Evolutionary conservation across 2,888 invertebrate species (phyloP), one percentile per base, ranked within the genome.

Genomic region (Odontocolon sp.): DNA sequence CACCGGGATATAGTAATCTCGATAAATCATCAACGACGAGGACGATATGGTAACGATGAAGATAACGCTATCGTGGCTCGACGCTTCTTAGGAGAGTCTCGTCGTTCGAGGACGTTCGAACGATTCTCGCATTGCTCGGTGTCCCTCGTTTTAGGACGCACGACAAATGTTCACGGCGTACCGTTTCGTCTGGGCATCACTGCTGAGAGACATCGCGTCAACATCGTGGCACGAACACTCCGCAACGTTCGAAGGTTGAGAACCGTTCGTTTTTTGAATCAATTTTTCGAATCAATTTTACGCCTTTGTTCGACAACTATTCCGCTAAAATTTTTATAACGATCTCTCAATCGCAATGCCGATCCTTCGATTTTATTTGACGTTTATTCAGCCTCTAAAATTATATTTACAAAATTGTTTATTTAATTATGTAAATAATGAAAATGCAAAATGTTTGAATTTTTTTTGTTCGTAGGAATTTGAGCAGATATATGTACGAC

Each of bases 171-270:
- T 71, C 77, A 67, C 56, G 61, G 47, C 71, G 21, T 45, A 47
- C 72, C 78, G 69, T 73, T 79, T 80, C 47, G 78, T 75, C 84
- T 85, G 84, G 85, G 82, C 83, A 83, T 84, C 85, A 84, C 85
- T 85, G 85, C 81, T 80, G 66, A 80, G n/a, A n/a, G 71, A 72
- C 81, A 68, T 64, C 47, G 33, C 57, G 78, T 81, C 80, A 80
- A 83, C 80, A 79, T 82, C 82, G 82, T 82, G 84, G 78, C 73
- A 77, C 57, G 59, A 79, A 66, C 63, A 57, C 23, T 54, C 38
- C 16, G 11, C 50, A 21, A 50, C 63, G 36, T 36, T 16, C 47
- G 31, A 80, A 84, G 83, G 85, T 87, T 86, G 87, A 87, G 86
- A 87, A 87, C 85, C 85, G 64, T 79, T 75, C 78, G 79, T 78